Evolutionary conservation across 2,888 invertebrate species (phyloP).

Genomic region (Nebria salina): DNA sequence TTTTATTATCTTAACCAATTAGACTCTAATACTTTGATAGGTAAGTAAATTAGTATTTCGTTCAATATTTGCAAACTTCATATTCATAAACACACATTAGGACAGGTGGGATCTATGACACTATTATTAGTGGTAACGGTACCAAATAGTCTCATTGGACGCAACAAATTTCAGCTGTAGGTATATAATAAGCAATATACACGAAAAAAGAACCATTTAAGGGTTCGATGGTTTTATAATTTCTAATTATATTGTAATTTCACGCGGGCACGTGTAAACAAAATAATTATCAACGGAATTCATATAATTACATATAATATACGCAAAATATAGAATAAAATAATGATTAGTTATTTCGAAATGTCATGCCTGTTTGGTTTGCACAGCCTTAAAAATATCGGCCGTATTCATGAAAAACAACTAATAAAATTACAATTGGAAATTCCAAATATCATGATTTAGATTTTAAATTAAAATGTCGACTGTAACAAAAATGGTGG

Average conservation of each 20-base stretch:
- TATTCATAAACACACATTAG: background rate
- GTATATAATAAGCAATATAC: background rate
- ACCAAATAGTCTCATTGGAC: background rate
- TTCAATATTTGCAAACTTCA: background rate
- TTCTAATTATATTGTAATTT: conserved; percentile 21
- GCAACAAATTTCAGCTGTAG: background rate
- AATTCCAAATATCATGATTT: too few species aligned
- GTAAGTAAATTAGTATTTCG: background rate
- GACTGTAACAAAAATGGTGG: too few species aligned
- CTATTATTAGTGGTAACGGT: background rate
- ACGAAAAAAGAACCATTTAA: conserved; percentile 6
- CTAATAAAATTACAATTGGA: too few species aligned
- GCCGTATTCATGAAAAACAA: background rate
- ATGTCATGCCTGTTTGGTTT: background rate
- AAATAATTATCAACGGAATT: conserved; percentile 28
- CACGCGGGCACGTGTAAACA: conserved; percentile 35
- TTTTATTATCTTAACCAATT: too few species aligned
- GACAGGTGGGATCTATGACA: background rate
- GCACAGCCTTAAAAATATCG: background rate
- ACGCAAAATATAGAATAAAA: background rate
- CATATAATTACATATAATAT: conserved; percentile 3
- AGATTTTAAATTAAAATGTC: too few species aligned
- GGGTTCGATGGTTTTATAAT: conserved; percentile 32
- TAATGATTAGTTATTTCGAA: background rate
- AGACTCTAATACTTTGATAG: background rate